Base-by-base conservation (phyloP, 2,888 invertebrate species). In the Stenodema calcarata region DNA sequence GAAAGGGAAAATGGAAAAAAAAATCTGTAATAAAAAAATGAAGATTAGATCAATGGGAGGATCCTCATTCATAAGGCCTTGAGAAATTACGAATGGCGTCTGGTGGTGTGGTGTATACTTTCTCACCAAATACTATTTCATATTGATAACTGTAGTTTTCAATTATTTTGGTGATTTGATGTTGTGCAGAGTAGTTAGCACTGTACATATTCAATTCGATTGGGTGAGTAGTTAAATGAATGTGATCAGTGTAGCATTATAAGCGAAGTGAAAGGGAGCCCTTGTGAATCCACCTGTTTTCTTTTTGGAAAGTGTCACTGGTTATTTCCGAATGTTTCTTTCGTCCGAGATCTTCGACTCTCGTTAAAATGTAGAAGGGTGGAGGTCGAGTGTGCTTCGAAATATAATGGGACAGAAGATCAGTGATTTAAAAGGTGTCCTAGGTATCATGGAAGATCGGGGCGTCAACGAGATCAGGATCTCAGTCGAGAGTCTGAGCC, bases 361-460 rank as follows among this genome's bases (percentile, higher is more conserved):
- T 62, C 4, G 62, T 62, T 62, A 62, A 62, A 62, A 62, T 62
- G 62, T 62, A 62, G 62, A 62, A 23, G 23, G 62, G 62, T 1
- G 9, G 62, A 1, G 18, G 7, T 62, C 2, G 62, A n/a, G 62
- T n/a, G n/a, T 18, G 9, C 23, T 78, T 35, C 14, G 78, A 78
- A 54, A 28, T 80, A 89, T 89, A 89, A 89, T 90, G 90, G 90
- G 90, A 89, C 90, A 90, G 87, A 90, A 89, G 87, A 88, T 90
- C 54, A 89, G 90, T 86, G 89, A 89, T 79, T 88, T 90, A 75
- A 89, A 88, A 89, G 89, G 89, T 84, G 87, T 89, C 78, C 89
- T 89, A 87, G 88, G 89, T 87, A 89, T 88, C 86, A 89, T 90
- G 90, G 89, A 89, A 88, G 89, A 89, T 76, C 87, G 89, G 87